Evolutionary conservation across 2,888 invertebrate species (phyloP), one percentile per base, ranked within the genome.

Genomic region (Apamea crenata): DNA sequence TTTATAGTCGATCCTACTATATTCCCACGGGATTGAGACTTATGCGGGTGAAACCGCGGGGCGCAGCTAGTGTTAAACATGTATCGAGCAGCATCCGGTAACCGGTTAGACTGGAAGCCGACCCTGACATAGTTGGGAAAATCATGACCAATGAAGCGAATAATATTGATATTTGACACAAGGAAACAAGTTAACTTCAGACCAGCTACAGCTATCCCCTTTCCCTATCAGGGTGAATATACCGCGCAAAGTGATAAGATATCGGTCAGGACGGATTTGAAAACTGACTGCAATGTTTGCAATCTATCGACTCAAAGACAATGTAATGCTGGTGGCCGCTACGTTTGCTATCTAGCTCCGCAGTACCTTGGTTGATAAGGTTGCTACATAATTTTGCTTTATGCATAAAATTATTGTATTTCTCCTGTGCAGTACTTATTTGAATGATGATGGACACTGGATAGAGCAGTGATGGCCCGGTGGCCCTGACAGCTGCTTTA

Each of bases 221-320:
- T 50, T 8, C 29, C 59, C 29, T 14, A 44, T 74, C n/a, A 53
- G 8, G 18, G 16, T 79, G 61, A 65, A 71, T 32, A 44, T 63
- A 53, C 44, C n/a, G 1, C 53, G 25, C 53, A 32, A 53, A 53
- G 1, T 16, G 82, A 77, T 81, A 67, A 36, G 44, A 53, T 82
- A 81, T 82, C 70, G 59, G 40, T 44, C 77, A 66, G 32, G 25
- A 36, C 25, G 25, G 44, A 70, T 77, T 70, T 66, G 66, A 18
- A 44, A 75, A 47, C 81, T n/a, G 63, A 59, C 44, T 75, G 65
- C 53, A 71, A 76, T 70, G 12, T 69, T 36, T 63, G 50, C 53
- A 61, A 84, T 84, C 56, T 79, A 84, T 83, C 18, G 66, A 73
- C 56, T 84, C 2, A 7, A 63, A 83, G 65, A 80, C 76, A 83